phyloP scores from a whole-genome alignment of 2,113 vertebrate species.

The Pitta sordida region DNA sequence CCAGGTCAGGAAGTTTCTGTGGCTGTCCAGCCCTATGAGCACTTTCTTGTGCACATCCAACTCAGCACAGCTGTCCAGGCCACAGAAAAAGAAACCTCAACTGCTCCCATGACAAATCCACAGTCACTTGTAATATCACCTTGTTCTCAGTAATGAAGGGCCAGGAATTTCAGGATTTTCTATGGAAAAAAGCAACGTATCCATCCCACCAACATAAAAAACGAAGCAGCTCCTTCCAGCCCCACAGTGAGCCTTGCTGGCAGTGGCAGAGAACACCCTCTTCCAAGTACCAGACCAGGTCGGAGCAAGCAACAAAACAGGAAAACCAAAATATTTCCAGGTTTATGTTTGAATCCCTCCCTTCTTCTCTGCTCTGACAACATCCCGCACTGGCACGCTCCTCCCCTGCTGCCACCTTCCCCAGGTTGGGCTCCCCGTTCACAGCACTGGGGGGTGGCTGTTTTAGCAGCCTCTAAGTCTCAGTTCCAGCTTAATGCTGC shows the following conservation, averaged over 20 bases:
- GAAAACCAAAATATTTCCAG: constrained; percentile 39
- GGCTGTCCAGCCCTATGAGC: background rate
- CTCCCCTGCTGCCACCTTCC: background rate
- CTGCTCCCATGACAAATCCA: background rate
- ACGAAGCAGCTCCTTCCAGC: background rate
- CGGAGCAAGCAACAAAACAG: background rate
- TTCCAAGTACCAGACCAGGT: background rate
- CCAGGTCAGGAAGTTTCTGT: background rate
- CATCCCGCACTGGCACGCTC: background rate
- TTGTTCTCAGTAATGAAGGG: background rate
- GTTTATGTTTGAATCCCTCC: constrained; percentile 19
- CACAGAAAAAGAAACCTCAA: constrained; percentile 25
- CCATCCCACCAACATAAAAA: constrained; percentile 12
- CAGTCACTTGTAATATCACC: background rate
- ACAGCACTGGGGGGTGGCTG: constrained; percentile 10
- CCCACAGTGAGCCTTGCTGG: background rate
- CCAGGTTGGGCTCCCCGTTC: background rate
- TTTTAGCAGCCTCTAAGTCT: constrained; percentile 47
- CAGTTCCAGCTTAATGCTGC: constrained; percentile 39
- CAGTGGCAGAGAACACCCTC: background rate
- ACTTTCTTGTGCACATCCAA: background rate
- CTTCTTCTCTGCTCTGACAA: constrained; percentile 1
- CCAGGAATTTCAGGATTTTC: constrained; percentile 1
- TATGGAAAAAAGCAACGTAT: background rate
- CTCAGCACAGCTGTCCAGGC: background rate